Evolutionary conservation across 1,140 invertebrate genomes (phyloP).

Genomic region (Caerostris darwini): DNA sequence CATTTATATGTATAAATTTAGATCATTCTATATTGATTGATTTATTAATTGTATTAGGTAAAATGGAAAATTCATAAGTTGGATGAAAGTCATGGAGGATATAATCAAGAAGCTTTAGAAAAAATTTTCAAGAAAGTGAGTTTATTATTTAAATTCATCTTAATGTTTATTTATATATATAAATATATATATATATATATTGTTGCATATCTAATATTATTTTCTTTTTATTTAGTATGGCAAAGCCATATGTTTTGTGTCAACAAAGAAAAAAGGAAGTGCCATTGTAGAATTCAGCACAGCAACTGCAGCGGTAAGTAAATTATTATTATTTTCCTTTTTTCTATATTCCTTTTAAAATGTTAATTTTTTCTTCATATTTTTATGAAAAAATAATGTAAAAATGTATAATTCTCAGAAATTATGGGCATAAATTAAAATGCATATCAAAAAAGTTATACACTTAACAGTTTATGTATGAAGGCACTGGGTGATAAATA

Average conservation of each 20-base stretch:
- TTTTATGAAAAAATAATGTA: no score
- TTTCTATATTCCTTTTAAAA: no score
- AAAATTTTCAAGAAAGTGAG: slow-evolving; percentile 84
- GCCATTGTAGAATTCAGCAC: slow-evolving; percentile 90
- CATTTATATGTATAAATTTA: no score
- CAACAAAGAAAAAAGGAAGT: slow-evolving; percentile 86
- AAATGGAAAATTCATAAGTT: slow-evolving; percentile 89
- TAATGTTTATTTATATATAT: no score
- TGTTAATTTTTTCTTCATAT: no score
- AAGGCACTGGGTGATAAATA: no score
- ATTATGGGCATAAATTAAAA: no score
- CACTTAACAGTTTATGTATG: no score
- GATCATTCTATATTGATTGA: neutral
- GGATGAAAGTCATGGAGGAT: slow-evolving; percentile 88
- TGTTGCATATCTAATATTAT: neutral
- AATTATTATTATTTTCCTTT: neutral
- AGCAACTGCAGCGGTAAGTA: slow-evolving; percentile 85
- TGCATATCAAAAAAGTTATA: no score
- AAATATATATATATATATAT: neutral
- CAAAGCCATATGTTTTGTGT: slow-evolving; percentile 88
- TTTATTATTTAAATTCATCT: neutral
- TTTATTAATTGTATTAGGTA: slow-evolving; percentile 84
- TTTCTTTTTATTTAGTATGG: slow-evolving; percentile 85
- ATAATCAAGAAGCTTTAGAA: slow-evolving; percentile 86
- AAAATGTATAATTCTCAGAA: no score